Evolutionary conservation across 2,888 invertebrate species (phyloP).

Genomic region (Drosophila monieri): DNA sequence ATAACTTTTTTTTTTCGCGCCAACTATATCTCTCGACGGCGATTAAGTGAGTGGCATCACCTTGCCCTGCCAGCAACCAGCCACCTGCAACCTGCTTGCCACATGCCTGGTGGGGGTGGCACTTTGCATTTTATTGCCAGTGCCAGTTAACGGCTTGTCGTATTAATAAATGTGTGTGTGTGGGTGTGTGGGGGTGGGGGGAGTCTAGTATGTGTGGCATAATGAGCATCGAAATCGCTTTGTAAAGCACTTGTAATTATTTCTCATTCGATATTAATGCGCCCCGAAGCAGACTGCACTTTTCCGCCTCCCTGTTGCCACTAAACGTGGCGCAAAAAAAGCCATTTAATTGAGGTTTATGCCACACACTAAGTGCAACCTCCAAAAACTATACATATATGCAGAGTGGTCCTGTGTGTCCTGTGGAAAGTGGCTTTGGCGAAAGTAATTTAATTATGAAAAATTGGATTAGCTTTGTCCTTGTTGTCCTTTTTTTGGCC

Average conservation of each 20-base stretch:
- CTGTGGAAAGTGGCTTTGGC: slow-evolving; percentile 54
- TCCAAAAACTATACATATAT: slow-evolving; percentile 24
- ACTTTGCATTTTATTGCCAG: slow-evolving; percentile 35
- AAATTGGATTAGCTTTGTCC: slow-evolving; percentile 63
- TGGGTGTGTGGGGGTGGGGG: neutral
- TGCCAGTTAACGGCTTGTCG: slow-evolving; percentile 38
- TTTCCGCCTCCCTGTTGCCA: neutral
- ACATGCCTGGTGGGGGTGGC: no score
- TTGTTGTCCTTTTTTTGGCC: neutral
- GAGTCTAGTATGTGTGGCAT: slow-evolving; percentile 1
- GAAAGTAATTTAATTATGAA: slow-evolving; percentile 72
- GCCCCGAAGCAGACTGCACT: slow-evolving; percentile 33
- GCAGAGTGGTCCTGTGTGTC: neutral
- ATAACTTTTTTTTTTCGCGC: neutral
- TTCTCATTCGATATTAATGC: slow-evolving; percentile 47
- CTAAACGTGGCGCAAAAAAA: slow-evolving; percentile 9
- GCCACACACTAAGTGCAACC: slow-evolving; percentile 42
- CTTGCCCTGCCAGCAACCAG: neutral
- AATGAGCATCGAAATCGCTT: slow-evolving; percentile 46
- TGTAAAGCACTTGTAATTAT: slow-evolving; percentile 46
- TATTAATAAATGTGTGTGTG: slow-evolving; percentile 46
- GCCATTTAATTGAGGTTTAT: slow-evolving; percentile 57
- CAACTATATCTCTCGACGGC: neutral
- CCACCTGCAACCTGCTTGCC: neutral
- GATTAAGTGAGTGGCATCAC: slow-evolving; percentile 4